phyloP scores from a whole-genome alignment of 2,113 vertebrate genomes.

The Dipodomys ordii region DNA sequence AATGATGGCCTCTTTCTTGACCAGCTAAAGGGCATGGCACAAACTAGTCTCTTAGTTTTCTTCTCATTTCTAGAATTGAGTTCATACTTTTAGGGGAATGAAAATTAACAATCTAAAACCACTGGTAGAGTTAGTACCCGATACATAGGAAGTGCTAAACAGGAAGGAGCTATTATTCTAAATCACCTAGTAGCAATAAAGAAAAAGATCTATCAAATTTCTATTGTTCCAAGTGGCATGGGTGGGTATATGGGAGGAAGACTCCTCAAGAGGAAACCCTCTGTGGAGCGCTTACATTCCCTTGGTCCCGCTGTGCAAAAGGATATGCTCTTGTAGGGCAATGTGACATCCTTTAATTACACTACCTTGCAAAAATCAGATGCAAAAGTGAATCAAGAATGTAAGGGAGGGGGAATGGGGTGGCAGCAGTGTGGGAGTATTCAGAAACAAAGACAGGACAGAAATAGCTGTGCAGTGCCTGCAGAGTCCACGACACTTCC shows the following conservation, averaged over 20 bases:
- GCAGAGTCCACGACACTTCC: not conserved
- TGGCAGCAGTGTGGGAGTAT: not conserved
- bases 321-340: not conserved
- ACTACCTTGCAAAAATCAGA: slow-evolving; percentile 48
- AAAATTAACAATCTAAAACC: slow-evolving; percentile 27
- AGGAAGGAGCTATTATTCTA: slow-evolving; percentile 43
- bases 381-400: slow-evolving; percentile 31
- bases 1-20: slow-evolving; percentile 14
- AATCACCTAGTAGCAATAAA: slow-evolving; percentile 16
- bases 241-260: not conserved
- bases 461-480: not conserved
- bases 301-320: not conserved
- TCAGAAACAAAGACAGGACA: slow-evolving; percentile 49
- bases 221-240: not conserved
- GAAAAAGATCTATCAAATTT: not conserved
- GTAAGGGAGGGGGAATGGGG: not conserved
- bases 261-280: not conserved
- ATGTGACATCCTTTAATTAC: slow-evolving; percentile 64
- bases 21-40: not conserved
- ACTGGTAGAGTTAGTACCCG: not conserved
- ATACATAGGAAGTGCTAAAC: slow-evolving; percentile 18
- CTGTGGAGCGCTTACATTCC: not conserved
- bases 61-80: slow-evolving; percentile 20
- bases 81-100: not conserved
- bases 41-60: not conserved